Evolutionary conservation across 2,113 vertebrate genomes (phyloP), one percentile per base, ranked within the genome.

Genomic region (Rhodinocichla rosea): DNA sequence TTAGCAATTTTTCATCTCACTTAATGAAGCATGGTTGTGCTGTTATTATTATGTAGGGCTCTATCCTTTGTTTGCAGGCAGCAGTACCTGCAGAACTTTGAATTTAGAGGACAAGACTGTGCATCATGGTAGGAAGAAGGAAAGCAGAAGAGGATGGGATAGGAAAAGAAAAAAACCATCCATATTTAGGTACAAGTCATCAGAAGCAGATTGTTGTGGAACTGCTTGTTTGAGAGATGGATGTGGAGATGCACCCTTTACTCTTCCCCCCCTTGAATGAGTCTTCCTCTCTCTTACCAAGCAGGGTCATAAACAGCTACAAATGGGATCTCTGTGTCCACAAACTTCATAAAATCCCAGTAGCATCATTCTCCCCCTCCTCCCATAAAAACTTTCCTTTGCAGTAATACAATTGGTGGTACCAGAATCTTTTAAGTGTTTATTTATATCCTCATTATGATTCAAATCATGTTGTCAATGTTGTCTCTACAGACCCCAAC

Each of bases 291-390:
- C 10, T 59, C 40, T 32, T 50, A 21, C 8, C 69, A 56, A 76
- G 22, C 42, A 92, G 45, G 13, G 5, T 21, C 11, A 22, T 7
- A 55, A 55, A 23, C 15, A 44, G 18, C 24, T 33, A 35, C 28
- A 81, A 44, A 49, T 3, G 2, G 3, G 17, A 22, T 50, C 32
- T 82, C 8, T 32, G 0, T 12, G 39, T 24, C 28, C 47, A 55
- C 18, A 70, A 21, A 60, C 24, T 14, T 19, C 1, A 6, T 21
- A 14, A 76, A 65, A 32, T 60, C 32, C 52, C 57, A 39, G 45
- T 20, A 55, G 12, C 32, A 44, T 17, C 63, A 28, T 50, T n/a
- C 15, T 11, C 21, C 11, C 1, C 1, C 1, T n/a, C 1, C 11
- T 15, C 12, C 27, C 45, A 27, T 15, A 53, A 30, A 59, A 68